Base-by-base conservation (phyloP, 2,888 invertebrate species). In the Eueremaeus valkanovi region DNA sequence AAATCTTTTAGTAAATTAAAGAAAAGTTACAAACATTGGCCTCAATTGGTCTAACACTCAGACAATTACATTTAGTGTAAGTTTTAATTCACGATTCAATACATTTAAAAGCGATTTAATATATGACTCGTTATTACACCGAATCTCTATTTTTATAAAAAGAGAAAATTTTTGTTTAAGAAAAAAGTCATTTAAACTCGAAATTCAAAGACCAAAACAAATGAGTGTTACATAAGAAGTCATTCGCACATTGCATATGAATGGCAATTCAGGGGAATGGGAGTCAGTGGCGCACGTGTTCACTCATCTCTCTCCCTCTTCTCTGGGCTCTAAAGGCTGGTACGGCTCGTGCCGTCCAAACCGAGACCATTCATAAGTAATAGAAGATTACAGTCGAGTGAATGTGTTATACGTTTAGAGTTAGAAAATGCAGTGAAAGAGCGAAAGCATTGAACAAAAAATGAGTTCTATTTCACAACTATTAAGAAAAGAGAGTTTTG, bases 171-270 rank as follows among this genome's bases (percentile, higher is more conserved):
- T 11, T 13, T 51, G 51, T 6, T 3, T 24, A 58, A 58, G 21
- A 5, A 58, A 58, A 29, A 58, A 58, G 58, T 58, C 24, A 16
- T 58, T 58, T 58, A 11, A 27, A 24, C 58, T 58, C 27, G 3
- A 58, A 58, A 29, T 6, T 24, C 11, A 58, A 27, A 21, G 3
- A 29, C 3, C 6, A 21, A 58, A 29, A 3, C 27, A 58, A 58
- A 27, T 29, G 58, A 58, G 16, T 24, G 58, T 58, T 58, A 58
- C 24, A 58, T 58, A 58, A 58, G 29, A 58, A 16, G 21, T 58
- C n/a, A 9, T 58, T 16, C n/a, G 49, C 49, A n/a, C 49, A 49
- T 11, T 11, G 18, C 49, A 49, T n/a, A 13, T n/a, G 58, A 58
- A 11, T 58, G 24, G 24, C 24, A 6, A 13, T 3, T 5, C 5